Percentiles rank a stretch among this genome's conserved stretches.
phyloP scores from a whole-genome alignment of 2,113 vertebrate species.

The Cromileptes altivelis region DNA sequence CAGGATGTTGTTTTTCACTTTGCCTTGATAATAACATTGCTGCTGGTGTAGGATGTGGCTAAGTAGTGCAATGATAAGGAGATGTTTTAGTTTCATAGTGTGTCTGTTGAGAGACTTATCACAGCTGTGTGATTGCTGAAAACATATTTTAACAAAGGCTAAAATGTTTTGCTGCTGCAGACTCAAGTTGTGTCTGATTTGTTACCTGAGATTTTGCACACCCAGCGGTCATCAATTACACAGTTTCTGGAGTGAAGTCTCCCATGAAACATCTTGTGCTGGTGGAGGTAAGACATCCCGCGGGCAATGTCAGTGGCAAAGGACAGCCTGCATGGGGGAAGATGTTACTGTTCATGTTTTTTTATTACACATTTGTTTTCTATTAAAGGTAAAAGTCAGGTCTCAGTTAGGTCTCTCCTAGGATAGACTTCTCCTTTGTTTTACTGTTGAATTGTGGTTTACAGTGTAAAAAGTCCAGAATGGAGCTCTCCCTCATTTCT shows the following conservation, averaged over 20 bases:
- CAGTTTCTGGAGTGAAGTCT: slow-evolving; percentile 85
- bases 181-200: background rate
- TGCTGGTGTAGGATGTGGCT: slow-evolving; percentile 2
- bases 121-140: background rate
- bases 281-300: slow-evolving; percentile 85
- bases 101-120: background rate
- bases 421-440: background rate
- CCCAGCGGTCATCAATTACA: slow-evolving; percentile 85
- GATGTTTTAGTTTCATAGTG: background rate
- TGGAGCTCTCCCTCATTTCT: background rate
- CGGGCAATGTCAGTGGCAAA: slow-evolving; percentile 85
- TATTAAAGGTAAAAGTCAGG: background rate
- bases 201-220: slow-evolving; percentile 86
- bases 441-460: background rate
- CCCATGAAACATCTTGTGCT: slow-evolving; percentile 84
- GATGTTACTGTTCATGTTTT: background rate
- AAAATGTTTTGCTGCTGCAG: background rate
- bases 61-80: background rate
- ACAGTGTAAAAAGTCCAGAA: background rate
- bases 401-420: background rate
- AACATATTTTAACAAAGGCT: background rate
- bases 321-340: slow-evolving; percentile 75
- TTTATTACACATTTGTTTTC: background rate
- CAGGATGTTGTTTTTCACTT: slow-evolving; percentile 24
- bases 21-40: slow-evolving; percentile 5